These are phyloP conservation scores for Oxytorus armatus DNA, from an alignment of 2,888 invertebrate species.

Conservation along the genomic window DNA sequence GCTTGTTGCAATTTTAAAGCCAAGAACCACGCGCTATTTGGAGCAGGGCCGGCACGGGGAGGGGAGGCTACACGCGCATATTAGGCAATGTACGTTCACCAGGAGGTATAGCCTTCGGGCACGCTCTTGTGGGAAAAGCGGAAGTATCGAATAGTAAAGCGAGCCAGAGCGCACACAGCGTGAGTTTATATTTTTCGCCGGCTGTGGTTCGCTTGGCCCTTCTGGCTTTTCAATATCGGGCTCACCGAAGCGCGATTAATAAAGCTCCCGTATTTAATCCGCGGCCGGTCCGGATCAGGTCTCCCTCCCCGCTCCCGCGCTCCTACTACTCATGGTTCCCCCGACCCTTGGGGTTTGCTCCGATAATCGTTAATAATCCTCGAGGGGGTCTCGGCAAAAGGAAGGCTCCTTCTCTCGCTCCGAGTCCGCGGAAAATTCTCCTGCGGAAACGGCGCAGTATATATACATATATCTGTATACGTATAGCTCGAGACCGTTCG, in stretches of 20 bases:
- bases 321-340: background rate
- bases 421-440: slow-evolving; percentile 51
- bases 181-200: slow-evolving; percentile 59
- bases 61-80: slow-evolving; percentile 2
- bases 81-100: background rate
- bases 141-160: slow-evolving; percentile 31
- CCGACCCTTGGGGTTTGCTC: slow-evolving; percentile 39
- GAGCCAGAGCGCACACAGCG: slow-evolving; percentile 7
- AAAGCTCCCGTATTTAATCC: slow-evolving; percentile 73
- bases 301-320: background rate
- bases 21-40: background rate
- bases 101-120: background rate
- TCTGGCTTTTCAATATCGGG: slow-evolving; percentile 71
- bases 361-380: slow-evolving; percentile 78
- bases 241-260: slow-evolving; percentile 66
- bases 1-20: background rate
- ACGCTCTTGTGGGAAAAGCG: slow-evolving; percentile 37
- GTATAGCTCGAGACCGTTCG: slow-evolving; percentile 23
- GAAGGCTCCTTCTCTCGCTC: slow-evolving; percentile 49
- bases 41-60: background rate
- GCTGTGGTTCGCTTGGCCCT: slow-evolving; percentile 43
- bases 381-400: slow-evolving; percentile 50
- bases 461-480: slow-evolving; percentile 20
- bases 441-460: slow-evolving; percentile 43
- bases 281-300: slow-evolving; percentile 44